Evolutionary conservation across 2,888 invertebrate species (phyloP), one percentile per base, ranked within the genome.

Genomic region (Thalpophila matura): DNA sequence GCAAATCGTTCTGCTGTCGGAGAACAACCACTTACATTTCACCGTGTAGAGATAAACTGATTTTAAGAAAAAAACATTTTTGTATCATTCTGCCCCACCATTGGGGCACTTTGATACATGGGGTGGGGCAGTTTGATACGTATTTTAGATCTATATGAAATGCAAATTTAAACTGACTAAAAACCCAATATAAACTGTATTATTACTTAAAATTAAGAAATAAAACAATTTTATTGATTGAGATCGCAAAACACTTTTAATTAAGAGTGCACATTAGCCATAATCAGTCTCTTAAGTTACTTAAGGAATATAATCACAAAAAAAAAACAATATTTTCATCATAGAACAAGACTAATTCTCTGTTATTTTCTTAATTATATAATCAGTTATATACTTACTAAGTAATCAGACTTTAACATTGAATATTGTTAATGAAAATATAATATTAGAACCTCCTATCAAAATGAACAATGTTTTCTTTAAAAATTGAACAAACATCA

Each of bases 181-280:
- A 58, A 67, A 63, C 64, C 60, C 61, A 67, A 61, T 55, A 64
- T 67, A 68, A 55, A 71, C 51, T 67, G 58, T 61, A 67, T 61
- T 67, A 64, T 73, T 65, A 73, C 55, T 68, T 73, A 63, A 68
- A 61, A 62, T 67, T 72, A 61, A 66, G 51, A 67, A 71, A 64
- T 71, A 67, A 70, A 67, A 71, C 66, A 63, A 68, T 68, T 62
- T 72, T 68, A 68, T 68, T 68, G 57, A 68, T 65, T 68, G 72
- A 68, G 72, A 68, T 72, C 56, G n/a, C n/a, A n/a, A n/a, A n/a
- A n/a, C n/a, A n/a, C n/a, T n/a, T n/a, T n/a, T n/a, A n/a, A 37
- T 37, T 37, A 37, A 37, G 16, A 16, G 35, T 20, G 18, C 37
- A 38, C 10, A 38, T 38, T 38, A n/a, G n/a, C n/a, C n/a, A 64